Conservation (phyloP, 2,113 vertebrate species). For the Chiloscyllium plagiosum region DNA sequence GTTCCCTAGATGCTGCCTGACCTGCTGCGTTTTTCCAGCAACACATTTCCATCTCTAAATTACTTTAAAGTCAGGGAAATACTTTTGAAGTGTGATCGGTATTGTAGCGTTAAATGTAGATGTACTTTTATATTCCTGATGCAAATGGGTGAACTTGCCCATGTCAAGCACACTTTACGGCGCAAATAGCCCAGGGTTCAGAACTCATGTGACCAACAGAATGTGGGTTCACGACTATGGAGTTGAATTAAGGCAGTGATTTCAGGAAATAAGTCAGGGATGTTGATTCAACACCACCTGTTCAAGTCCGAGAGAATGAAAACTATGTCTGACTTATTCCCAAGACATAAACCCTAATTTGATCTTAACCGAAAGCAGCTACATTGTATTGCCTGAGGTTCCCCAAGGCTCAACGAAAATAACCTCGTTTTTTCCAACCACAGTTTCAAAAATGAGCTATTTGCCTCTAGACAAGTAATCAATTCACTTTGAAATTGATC, state of each 20-base stretch:
- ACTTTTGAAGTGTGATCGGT: neutral
- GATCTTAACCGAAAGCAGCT: neutral
- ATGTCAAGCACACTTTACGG: neutral
- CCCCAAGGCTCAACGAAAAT: neutral
- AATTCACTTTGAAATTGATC: neutral
- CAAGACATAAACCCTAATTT: neutral
- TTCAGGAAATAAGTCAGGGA: neutral
- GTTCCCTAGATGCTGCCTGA: no score
- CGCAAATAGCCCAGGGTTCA: neutral
- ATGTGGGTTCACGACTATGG: neutral
- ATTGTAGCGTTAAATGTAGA: neutral
- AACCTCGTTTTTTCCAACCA: neutral
- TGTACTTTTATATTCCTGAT: neutral
- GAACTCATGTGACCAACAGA: neutral
- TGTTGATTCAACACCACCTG: neutral
- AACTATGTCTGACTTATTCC: neutral
- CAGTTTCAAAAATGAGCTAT: neutral
- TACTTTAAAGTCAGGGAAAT: neutral
- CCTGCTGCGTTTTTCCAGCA: no score
- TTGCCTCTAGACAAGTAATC: conserved; percentile 3
- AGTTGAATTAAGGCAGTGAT: neutral
- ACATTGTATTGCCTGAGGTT: neutral
- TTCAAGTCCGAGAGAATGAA: neutral
- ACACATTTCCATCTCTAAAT: no score
- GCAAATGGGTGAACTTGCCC: neutral